These are phyloP conservation scores for Montipora capricornis DNA, from an alignment of 64 coral and sea anemone species.

Conservation along the genomic window DNA sequence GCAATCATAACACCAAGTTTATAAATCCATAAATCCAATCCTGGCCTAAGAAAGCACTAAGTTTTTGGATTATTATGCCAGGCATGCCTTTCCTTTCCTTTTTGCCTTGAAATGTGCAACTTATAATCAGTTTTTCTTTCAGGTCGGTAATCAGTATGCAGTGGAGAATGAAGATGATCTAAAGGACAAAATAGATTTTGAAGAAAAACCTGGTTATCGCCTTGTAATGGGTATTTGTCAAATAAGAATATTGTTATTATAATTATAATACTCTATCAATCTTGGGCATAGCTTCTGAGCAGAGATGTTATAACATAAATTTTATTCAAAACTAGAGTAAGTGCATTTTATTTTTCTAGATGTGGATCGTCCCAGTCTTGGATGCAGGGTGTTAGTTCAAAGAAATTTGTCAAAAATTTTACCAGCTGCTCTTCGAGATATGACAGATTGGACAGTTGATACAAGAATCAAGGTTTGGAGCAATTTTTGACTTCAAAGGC, in stretches of 20 bases:
- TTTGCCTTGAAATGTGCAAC: too few species aligned
- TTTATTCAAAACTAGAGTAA: neutral
- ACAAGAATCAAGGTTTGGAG: constrained; percentile 92
- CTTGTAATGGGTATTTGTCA: constrained; percentile 53
- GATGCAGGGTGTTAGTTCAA: constrained; percentile 89
- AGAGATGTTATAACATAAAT: neutral
- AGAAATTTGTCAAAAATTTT: constrained; percentile 97
- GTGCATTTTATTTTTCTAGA: constrained; percentile 35
- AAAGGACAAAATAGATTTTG: constrained; percentile 98
- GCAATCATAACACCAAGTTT: too few species aligned
- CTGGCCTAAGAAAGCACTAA: too few species aligned
- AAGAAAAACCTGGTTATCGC: constrained; percentile 39
- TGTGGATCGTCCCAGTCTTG: constrained; percentile 80
- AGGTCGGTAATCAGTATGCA: constrained; percentile 95
- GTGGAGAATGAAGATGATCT: constrained; percentile 97
- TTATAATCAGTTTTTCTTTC: neutral
- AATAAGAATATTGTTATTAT: too few species aligned
- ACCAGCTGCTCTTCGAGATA: constrained; percentile 94
- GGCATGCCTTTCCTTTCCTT: too few species aligned
- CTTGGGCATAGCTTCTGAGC: too few species aligned
- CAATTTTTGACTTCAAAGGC: neutral
- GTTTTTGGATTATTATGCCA: too few species aligned
- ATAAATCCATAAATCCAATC: too few species aligned
- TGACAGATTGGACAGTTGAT: constrained; percentile 90
- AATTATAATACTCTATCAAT: too few species aligned